Percentiles rank a stretch among this genome's conserved stretches.
These are phyloP conservation scores for Crossaster papposus DNA, from an alignment of 53 echinoderm and acorn worm genomes.

Conservation along the genomic window DNA sequence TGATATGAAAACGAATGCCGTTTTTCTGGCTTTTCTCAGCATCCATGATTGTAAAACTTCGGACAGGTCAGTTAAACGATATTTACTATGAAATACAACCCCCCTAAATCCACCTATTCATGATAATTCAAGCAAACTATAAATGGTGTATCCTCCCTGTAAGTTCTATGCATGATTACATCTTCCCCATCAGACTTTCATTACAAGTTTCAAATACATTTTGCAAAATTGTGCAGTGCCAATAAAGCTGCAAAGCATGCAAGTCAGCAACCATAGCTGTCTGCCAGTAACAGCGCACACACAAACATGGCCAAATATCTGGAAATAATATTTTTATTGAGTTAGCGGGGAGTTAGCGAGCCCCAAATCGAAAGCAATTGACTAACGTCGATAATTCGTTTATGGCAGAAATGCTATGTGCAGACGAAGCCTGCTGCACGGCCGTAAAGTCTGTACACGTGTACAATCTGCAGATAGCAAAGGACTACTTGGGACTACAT, in stretches of 20 bases:
- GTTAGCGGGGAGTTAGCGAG: conserved; percentile 41
- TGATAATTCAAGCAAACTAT: no score
- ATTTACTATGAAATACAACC: no score
- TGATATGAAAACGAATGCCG: no score
- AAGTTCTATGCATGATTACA: no score
- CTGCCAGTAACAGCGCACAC: not conserved
- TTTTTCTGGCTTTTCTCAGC: no score
- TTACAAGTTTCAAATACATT: not conserved
- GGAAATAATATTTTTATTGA: conserved; percentile 54
- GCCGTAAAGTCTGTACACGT: not conserved
- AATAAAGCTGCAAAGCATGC: not conserved
- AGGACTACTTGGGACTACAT: not conserved
- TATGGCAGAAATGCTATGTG: not conserved
- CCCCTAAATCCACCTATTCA: no score
- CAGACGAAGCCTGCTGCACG: not conserved
- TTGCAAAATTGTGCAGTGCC: not conserved
- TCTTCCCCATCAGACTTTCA: not conserved
- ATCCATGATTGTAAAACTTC: no score
- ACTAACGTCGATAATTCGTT: conserved; percentile 39
- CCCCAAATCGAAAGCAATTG: conserved; percentile 45
- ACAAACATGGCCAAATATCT: conserved; percentile 48
- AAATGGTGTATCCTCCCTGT: no score
- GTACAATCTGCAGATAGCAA: not conserved
- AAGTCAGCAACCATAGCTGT: not conserved
- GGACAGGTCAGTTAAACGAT: no score